A percentile compares a stretch with the other conserved stretches of the same genome.
Evolutionary conservation across 2,113 vertebrate genomes (phyloP).

Genomic region (Chloroceryle aenea): DNA sequence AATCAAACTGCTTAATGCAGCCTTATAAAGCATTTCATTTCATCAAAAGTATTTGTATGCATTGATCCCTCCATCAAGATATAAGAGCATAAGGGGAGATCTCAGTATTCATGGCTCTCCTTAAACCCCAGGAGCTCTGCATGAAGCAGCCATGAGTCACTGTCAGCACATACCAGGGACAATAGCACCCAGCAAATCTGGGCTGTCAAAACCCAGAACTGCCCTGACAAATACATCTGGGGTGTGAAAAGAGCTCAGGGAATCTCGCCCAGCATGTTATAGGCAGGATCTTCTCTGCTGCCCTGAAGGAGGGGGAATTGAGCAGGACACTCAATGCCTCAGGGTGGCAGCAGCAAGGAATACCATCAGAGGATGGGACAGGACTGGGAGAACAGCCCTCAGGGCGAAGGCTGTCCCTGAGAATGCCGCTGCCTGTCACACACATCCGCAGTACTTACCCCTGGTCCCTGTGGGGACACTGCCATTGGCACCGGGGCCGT

Average conservation of each 20-base stretch:
- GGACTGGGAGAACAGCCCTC: not conserved
- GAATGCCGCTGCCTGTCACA: not conserved
- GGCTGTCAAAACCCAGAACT: not conserved
- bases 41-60: not conserved
- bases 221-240: not conserved
- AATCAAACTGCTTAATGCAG: not conserved
- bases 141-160: not conserved
- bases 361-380: not conserved
- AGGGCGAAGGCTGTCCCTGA: accelerated
- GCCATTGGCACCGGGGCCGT: not conserved
- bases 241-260: not conserved
- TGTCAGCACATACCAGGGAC: not conserved
- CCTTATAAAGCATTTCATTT: not conserved
- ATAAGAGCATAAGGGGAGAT: not conserved
- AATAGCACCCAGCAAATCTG: not conserved
- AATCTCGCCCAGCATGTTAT: not conserved
- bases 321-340: not conserved
- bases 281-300: not conserved
- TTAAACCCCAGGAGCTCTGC: not conserved
- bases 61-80: not conserved
- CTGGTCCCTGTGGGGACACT: conserved; percentile 77
- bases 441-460: conserved; percentile 75
- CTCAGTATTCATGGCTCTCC: not conserved
- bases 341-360: not conserved
- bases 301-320: not conserved